Conservation (phyloP, 64 coral and sea anemone species). For the Actinia tenebrosa region DNA sequence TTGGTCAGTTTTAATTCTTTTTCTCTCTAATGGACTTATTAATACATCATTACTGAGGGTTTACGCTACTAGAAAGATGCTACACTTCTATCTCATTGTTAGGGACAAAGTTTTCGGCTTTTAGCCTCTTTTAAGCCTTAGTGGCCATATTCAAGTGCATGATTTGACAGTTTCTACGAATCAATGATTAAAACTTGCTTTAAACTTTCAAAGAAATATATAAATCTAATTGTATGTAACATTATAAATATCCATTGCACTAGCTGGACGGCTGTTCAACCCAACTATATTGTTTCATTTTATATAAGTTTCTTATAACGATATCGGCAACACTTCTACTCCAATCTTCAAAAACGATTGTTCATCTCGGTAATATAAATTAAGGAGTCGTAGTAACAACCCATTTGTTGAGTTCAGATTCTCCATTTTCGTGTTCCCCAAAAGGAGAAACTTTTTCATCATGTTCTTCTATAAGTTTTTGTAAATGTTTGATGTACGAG, state of each 20-base stretch:
- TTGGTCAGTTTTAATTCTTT: neutral
- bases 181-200: neutral
- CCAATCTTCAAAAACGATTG: neutral
- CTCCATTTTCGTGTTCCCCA: slow-evolving; percentile 9
- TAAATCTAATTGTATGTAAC: neutral
- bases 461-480: slow-evolving; percentile 82
- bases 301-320: neutral
- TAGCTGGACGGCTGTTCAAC: no score
- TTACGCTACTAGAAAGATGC: neutral
- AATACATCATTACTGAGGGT: neutral
- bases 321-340: neutral
- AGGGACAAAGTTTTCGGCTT: neutral
- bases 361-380: neutral
- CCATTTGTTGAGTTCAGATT: slow-evolving; percentile 10
- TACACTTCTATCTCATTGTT: neutral
- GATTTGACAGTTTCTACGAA: neutral
- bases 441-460: slow-evolving; percentile 40
- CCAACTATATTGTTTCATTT: neutral
- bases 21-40: neutral
- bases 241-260: no score
- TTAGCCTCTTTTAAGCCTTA: neutral
- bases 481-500: slow-evolving; percentile 96
- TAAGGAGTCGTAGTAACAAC: neutral
- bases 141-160: neutral
- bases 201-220: neutral